Evolutionary conservation across 1,140 invertebrate genomes (phyloP).

Genomic region (Mycetomoellerius zeteki): DNA sequence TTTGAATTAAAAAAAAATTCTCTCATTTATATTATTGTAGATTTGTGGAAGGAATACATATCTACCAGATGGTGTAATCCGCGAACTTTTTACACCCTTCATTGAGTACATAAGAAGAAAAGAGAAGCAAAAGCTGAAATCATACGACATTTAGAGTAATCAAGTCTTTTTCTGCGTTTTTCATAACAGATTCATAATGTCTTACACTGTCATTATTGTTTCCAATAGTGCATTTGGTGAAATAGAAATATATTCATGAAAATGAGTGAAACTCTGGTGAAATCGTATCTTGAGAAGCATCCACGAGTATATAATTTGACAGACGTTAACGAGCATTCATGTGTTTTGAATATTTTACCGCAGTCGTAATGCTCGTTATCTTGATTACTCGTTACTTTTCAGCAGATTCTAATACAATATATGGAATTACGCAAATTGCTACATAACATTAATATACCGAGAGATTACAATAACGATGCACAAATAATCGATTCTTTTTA

Average conservation of each 20-base stretch:
- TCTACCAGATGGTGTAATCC: conserved; percentile 87
- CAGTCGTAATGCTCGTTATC: too few species aligned
- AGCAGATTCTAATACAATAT: too few species aligned
- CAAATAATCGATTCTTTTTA: too few species aligned
- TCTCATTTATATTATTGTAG: conserved; percentile 81
- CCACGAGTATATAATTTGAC: conserved; percentile 19
- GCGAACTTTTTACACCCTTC: conserved; percentile 90
- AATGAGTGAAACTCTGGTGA: conserved; percentile 26
- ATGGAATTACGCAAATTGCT: too few species aligned
- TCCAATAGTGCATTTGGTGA: not conserved
- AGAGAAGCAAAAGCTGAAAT: too few species aligned
- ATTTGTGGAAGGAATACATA: conserved; percentile 87
- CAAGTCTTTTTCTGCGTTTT: too few species aligned
- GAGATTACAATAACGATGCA: too few species aligned
- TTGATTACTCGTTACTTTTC: too few species aligned
- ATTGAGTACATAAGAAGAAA: conserved; percentile 86
- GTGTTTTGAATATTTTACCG: conserved; percentile 5
- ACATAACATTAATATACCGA: too few species aligned
- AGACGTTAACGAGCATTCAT: not conserved
- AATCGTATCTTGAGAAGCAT: not conserved
- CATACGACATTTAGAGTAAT: too few species aligned
- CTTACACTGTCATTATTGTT: conserved; percentile 12
- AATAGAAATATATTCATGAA: conserved; percentile 14
- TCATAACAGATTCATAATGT: too few species aligned
- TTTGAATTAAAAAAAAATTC: conserved; percentile 10